Evolutionary conservation across 2,113 vertebrate species (phyloP).

Genomic region (Hippocampus comes): DNA sequence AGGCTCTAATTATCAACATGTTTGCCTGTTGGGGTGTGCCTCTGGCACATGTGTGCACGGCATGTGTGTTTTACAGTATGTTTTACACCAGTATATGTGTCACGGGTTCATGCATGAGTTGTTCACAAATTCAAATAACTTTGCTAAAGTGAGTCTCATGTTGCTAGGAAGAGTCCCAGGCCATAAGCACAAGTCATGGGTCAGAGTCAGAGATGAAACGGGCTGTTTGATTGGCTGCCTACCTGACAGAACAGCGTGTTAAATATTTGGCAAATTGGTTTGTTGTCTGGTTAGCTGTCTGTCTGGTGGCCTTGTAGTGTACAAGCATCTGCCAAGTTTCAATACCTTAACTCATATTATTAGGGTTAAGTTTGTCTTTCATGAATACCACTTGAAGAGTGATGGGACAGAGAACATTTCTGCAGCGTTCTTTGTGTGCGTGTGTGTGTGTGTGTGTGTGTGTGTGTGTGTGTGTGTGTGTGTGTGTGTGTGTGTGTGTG

Average conservation of each 20-base stretch:
- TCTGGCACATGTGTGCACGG: slow-evolving; percentile 53
- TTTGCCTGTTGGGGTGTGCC: slow-evolving; percentile 64
- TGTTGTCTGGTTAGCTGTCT: slow-evolving; percentile 19
- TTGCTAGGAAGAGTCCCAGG: background rate
- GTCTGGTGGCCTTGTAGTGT: slow-evolving; percentile 8
- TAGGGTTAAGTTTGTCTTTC: slow-evolving; percentile 82
- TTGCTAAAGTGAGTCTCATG: background rate
- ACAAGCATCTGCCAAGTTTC: slow-evolving; percentile 60
- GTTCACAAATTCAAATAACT: too few relatives aligned
- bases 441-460: too few relatives aligned
- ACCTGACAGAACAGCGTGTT: slow-evolving; percentile 16
- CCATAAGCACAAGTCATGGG: slow-evolving; percentile 1
- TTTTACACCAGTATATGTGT: background rate
- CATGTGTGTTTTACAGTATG: background rate
- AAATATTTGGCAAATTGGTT: slow-evolving; percentile 19
- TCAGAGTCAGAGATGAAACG: slow-evolving; percentile 4
- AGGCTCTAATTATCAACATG: slow-evolving; percentile 72
- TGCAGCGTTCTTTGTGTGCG: background rate
- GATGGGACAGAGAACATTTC: slow-evolving; percentile 65
- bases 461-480: too few relatives aligned
- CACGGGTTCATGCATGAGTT: too few relatives aligned
- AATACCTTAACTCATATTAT: slow-evolving; percentile 75
- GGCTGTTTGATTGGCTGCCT: slow-evolving; percentile 17
- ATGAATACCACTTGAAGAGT: slow-evolving; percentile 81
- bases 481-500: too few relatives aligned